A percentile compares a stretch with the other conserved stretches of the same genome.
Conservation (phyloP, 2,113 vertebrate species). For the pig (Sus scrofa) region DNA sequence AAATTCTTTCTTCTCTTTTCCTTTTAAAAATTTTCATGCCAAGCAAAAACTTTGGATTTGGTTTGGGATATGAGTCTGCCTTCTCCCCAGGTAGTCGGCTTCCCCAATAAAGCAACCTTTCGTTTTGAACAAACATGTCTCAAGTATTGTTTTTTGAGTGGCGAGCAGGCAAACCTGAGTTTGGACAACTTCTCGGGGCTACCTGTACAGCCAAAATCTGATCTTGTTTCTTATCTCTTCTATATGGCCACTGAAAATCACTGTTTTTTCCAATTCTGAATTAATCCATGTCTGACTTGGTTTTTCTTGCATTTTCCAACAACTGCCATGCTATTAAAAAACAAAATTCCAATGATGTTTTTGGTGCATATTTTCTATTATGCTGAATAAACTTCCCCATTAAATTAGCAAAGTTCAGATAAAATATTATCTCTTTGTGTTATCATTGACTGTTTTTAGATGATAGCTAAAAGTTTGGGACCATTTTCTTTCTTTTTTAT, state of each 20-base stretch:
- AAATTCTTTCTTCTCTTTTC: not conserved
- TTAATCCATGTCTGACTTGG: not conserved
- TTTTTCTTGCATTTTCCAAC: not conserved
- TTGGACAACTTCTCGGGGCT: not conserved
- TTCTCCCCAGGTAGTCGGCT: not conserved
- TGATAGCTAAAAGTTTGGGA: not conserved
- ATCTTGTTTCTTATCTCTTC: not conserved
- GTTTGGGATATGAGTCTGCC: not conserved
- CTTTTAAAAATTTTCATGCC: not conserved
- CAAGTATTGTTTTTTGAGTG: not conserved
- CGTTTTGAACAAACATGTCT: not conserved
- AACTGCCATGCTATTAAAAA: not conserved
- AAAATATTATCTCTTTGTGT: not conserved
- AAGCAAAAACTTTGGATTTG: not conserved
- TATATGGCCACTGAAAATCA: not conserved
- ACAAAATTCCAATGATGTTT: not conserved
- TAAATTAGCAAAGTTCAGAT: not conserved
- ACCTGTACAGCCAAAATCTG: not conserved
- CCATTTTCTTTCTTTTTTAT: not conserved
- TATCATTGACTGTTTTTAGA: not conserved
- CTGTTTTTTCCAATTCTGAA: not conserved
- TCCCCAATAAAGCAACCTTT: not conserved
- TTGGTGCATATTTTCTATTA: not conserved
- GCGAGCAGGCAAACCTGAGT: not conserved
- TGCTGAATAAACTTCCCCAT: not conserved